Evolutionary conservation across 2,113 vertebrate genomes (phyloP).

Genomic region (Laticauda colubrina): DNA sequence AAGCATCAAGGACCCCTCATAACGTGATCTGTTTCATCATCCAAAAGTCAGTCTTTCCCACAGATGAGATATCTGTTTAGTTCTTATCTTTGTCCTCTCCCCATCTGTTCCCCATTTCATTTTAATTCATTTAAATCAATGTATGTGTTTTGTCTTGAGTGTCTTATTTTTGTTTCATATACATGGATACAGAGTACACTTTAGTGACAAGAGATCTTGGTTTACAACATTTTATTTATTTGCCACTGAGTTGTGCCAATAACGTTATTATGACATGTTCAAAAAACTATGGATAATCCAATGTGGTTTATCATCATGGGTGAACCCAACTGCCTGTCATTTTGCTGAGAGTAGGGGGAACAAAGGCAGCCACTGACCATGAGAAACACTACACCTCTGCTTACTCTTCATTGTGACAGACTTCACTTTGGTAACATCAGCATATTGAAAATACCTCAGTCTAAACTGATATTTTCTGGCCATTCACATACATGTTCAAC

Average conservation of each 20-base stretch:
- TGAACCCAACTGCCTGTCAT: background rate
- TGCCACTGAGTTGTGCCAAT: background rate
- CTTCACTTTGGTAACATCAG: background rate
- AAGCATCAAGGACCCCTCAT: background rate
- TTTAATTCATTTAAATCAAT: constrained; percentile 33
- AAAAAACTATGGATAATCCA: background rate
- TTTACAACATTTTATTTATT: background rate
- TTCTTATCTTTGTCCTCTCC: background rate
- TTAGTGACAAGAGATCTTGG: background rate
- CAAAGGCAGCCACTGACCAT: background rate
- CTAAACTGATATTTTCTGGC: background rate
- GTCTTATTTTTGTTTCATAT: background rate
- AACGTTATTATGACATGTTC: background rate
- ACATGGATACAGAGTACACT: background rate
- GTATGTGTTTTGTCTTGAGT: background rate
- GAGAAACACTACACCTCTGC: no score
- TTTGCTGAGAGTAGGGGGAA: background rate
- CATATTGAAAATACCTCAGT: background rate
- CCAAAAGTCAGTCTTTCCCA: constrained; percentile 52
- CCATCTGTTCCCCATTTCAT: constrained; percentile 18
- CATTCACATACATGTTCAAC: background rate
- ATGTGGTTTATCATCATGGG: background rate
- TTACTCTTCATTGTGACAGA: background rate
- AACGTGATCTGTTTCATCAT: constrained; percentile 65
- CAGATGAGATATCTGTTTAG: constrained; percentile 51